A percentile compares a stretch with the other conserved stretches of the same genome.
phyloP scores from a whole-genome alignment of 2,888 invertebrate genomes.

The Heliconius charithonia region DNA sequence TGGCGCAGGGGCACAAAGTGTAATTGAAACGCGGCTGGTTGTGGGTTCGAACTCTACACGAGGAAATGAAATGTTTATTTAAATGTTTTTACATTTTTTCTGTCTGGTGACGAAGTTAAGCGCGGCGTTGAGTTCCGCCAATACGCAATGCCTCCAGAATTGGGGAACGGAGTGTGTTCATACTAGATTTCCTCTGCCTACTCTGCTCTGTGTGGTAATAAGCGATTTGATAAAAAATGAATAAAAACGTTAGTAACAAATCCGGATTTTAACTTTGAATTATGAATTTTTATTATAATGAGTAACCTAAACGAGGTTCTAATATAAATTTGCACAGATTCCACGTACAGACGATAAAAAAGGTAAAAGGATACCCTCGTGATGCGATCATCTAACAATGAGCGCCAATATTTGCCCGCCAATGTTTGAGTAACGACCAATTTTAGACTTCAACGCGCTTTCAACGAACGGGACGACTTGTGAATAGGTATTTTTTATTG shows the following conservation, averaged over 20 bases:
- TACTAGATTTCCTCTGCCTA: no score
- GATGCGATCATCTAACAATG: slow-evolving; percentile 28
- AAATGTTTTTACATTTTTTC: no score
- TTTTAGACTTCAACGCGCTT: slow-evolving; percentile 67
- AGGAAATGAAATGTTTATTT: no score
- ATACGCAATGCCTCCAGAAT: no score
- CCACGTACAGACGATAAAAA: slow-evolving; percentile 22
- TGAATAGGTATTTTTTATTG: not conserved
- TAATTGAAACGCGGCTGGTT: no score
- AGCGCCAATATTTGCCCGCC: slow-evolving; percentile 57
- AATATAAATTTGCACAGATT: slow-evolving; percentile 27
- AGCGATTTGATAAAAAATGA: no score
- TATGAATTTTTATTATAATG: slow-evolving; percentile 4
- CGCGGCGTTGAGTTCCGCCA: no score
- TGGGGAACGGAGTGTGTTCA: no score
- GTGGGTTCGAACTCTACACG: no score
- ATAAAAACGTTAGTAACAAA: not conserved
- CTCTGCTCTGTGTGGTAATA: no score
- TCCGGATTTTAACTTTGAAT: not conserved
- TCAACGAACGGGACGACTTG: not conserved
- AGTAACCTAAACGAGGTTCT: slow-evolving; percentile 1
- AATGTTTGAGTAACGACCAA: slow-evolving; percentile 63
- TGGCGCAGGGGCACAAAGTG: no score
- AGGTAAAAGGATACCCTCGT: slow-evolving; percentile 29
- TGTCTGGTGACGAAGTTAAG: no score